These are phyloP conservation scores for Antheraea pernyi DNA, from an alignment of 1,140 invertebrate genomes.

Conservation along the genomic window DNA sequence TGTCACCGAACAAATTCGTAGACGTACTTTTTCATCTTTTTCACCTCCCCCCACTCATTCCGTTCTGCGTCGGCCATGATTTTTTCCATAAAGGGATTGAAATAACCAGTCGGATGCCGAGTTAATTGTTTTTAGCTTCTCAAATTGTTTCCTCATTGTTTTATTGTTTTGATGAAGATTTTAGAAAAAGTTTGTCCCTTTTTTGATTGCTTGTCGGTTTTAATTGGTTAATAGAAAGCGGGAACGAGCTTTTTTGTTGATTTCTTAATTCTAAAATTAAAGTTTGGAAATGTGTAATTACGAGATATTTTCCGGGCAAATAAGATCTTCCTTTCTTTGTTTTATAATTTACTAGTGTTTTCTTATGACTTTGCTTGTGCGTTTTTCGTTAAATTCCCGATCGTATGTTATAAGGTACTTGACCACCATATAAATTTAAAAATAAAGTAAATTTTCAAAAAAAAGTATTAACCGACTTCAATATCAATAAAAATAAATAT, in stretches of 20 bases:
- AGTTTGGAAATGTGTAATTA: not conserved
- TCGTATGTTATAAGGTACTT: no score
- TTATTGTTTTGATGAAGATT: conserved; percentile 30
- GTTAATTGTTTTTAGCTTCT: conserved; percentile 56
- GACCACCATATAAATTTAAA: no score
- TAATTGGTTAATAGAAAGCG: conserved; percentile 2
- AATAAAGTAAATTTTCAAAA: no score
- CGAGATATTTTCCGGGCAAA: no score
- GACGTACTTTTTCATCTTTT: conserved; percentile 42
- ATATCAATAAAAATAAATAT: no score
- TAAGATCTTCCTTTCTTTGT: no score
- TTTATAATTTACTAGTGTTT: no score
- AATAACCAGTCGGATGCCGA: conserved; percentile 25
- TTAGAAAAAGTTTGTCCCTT: conserved; percentile 3
- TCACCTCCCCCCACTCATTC: not conserved
- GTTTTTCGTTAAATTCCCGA: no score
- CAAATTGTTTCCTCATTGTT: conserved; percentile 51
- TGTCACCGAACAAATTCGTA: conserved; percentile 46
- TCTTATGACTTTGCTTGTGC: no score
- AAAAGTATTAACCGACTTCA: no score
- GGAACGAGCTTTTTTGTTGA: not conserved
- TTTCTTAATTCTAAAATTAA: not conserved
- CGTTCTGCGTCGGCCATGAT: not conserved
- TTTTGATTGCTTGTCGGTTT: conserved; percentile 1
- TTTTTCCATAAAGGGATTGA: conserved; percentile 29